Percentiles rank a stretch among this genome's conserved stretches.
Conservation (phyloP, 2,113 vertebrate genomes). For the Heterocephalus glaber region DNA sequence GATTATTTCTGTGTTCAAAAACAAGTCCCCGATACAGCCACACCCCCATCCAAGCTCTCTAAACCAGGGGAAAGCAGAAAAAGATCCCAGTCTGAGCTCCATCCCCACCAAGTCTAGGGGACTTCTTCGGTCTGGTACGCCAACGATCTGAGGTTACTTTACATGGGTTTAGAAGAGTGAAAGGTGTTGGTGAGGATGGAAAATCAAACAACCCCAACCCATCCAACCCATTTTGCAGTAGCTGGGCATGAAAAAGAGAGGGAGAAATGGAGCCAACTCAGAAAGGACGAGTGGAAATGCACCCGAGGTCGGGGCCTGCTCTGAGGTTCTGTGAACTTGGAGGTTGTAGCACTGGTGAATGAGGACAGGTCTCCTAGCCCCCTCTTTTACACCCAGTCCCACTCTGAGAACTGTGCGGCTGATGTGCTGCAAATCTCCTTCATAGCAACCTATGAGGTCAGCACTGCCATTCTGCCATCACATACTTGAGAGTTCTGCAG, state of each 20-base stretch:
- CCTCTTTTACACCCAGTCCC: background rate
- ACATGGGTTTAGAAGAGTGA: fast-evolving
- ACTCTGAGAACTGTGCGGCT: background rate
- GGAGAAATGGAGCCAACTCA: too few species aligned
- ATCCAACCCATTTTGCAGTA: background rate
- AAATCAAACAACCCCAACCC: background rate
- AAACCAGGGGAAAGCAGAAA: background rate
- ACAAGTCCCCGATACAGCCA: background rate
- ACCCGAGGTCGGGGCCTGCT: too few species aligned
- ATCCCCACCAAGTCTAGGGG: background rate
- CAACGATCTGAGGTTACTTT: background rate
- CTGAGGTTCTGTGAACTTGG: background rate
- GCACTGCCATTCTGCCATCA: too few species aligned
- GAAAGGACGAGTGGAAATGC: background rate
- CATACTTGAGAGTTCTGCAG: background rate
- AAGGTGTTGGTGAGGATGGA: background rate
- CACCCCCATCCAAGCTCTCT: background rate
- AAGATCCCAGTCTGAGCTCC: background rate
- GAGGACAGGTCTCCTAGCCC: background rate
- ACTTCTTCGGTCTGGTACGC: background rate
- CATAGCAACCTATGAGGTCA: too few species aligned
- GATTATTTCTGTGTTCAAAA: background rate
- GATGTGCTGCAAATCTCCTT: background rate
- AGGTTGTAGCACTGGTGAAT: fast-evolving
- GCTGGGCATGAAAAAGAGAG: background rate